Base-by-base conservation (phyloP, 2,888 invertebrate species). In the Plagodis pulveraria region DNA sequence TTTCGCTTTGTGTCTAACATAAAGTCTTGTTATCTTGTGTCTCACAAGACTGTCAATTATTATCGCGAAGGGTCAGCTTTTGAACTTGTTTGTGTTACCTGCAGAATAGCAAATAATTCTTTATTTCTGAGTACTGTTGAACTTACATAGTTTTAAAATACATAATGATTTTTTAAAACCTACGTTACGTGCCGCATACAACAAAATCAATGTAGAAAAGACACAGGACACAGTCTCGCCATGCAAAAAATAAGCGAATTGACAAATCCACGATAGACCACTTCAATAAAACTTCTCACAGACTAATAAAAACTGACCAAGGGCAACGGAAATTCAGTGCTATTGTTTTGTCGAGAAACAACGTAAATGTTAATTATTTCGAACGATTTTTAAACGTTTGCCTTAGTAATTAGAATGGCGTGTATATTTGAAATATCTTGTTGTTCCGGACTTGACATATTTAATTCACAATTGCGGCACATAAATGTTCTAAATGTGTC, bases 301-400 rank as follows among this genome's bases (percentile, higher is more conserved):
- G 49, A 49, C 52, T 50, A 45, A 34, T 52, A 60, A 61, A 61
- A 61, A 61, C 60, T 61, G 60, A 61, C 60, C 60, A 56, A 61
- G 60, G 60, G 56, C 60, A 61, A 56, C 60, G 60, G 60, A 56
- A 56, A 56, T 49, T 33, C 45, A 42, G 5, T 46, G 45, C 56
- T 56, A 53, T 61, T 61, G 60, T 61, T 60, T 60, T 42, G 49
- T 49, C 12, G 10, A 35, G 42, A 60, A 56, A 56, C 52, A 2
- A 33, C 32, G 32, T 33, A 45, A 42, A 60, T 41, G 40, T 10
- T 45, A 12, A 32, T n/a, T 40, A 10, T 11, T 47, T 59, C 40
- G 50, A 50, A 41, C 49, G 43, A 45, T 49, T 50, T 59, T 53
- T 58, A 57, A 57, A 51, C 52, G 44, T 44, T 8, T n/a, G 22